phyloP scores from a whole-genome alignment of 1,140 invertebrate genomes.

The Drosophila repletoides region DNA sequence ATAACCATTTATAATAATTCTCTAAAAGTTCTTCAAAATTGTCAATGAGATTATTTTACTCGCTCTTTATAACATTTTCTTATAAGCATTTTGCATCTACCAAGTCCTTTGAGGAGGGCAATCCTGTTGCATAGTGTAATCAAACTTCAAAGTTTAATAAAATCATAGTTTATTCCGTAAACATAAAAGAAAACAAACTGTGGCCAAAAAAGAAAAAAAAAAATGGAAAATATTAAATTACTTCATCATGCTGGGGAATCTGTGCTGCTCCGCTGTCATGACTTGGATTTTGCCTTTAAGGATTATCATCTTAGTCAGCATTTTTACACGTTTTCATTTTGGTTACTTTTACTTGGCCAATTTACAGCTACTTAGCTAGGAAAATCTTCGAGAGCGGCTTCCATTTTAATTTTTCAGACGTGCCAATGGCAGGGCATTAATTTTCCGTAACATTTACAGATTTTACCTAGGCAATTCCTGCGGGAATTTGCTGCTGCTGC shows the following conservation, averaged over 20 bases:
- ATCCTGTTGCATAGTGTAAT: no score
- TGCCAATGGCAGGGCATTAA: constrained; percentile 21
- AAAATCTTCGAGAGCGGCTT: not conserved
- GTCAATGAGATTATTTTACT: no score
- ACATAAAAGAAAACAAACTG: no score
- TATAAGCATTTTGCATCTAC: no score
- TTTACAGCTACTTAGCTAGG: constrained; percentile 10
- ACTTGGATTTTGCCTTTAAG: not conserved
- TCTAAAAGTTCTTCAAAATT: no score
- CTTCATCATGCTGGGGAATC: not conserved
- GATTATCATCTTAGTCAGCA: constrained; percentile 11
- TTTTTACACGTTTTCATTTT: constrained; percentile 15
- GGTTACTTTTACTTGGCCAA: not conserved
- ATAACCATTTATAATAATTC: no score
- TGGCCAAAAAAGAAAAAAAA: not conserved
- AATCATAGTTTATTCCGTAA: not conserved
- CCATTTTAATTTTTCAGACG: not conserved
- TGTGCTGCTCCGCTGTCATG: not conserved
- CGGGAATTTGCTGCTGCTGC: constrained; percentile 22
- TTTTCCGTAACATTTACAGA: constrained; percentile 12
- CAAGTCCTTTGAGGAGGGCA: no score
- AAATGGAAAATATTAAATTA: not conserved
- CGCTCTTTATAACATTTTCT: no score
- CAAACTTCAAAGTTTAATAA: no score
- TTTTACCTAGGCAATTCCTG: constrained; percentile 11